Conservation (phyloP, 2,797 vertebrate species). For the Oreochromis grahami region DNA sequence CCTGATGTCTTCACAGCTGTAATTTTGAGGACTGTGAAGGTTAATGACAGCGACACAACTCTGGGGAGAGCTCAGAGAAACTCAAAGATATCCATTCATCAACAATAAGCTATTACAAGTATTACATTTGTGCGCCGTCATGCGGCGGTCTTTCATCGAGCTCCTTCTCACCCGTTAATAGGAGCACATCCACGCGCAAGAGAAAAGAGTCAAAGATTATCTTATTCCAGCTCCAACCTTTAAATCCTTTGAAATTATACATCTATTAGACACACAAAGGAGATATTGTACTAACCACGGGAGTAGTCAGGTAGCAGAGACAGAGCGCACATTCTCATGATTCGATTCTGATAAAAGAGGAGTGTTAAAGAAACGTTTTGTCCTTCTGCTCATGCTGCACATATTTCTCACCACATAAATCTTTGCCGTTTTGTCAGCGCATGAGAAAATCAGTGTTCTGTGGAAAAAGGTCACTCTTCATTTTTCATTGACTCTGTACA, state of each 20-base stretch:
- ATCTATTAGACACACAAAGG: slow-evolving; percentile 36
- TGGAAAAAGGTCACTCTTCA: slow-evolving; percentile 55
- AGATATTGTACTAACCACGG: not conserved
- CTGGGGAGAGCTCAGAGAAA: slow-evolving; percentile 25
- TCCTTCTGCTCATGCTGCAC: slow-evolving; percentile 20
- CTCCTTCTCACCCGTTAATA: slow-evolving; percentile 34
- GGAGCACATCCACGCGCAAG: not conserved
- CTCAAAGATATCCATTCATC: slow-evolving; percentile 56
- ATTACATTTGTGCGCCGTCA: slow-evolving; percentile 41
- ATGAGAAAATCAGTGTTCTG: slow-evolving; percentile 50
- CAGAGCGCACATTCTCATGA: not conserved
- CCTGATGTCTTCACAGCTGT: slow-evolving; percentile 14
- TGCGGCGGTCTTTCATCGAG: not conserved
- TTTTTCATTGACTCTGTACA: slow-evolving; percentile 40
- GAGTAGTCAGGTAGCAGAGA: not conserved
- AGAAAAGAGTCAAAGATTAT: slow-evolving; percentile 42
- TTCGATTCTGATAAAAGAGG: slow-evolving; percentile 4
- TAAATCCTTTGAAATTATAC: slow-evolving; percentile 47
- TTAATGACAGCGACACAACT: slow-evolving; percentile 58
- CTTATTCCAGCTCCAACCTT: slow-evolving; percentile 40
- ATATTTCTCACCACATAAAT: slow-evolving; percentile 47
- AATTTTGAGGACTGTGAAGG: slow-evolving; percentile 48
- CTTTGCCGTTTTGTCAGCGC: slow-evolving; percentile 4
- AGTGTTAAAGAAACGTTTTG: slow-evolving; percentile 7
- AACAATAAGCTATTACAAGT: slow-evolving; percentile 55